phyloP scores from a whole-genome alignment of 2,797 vertebrate species.

The Argyrosomus regius region DNA sequence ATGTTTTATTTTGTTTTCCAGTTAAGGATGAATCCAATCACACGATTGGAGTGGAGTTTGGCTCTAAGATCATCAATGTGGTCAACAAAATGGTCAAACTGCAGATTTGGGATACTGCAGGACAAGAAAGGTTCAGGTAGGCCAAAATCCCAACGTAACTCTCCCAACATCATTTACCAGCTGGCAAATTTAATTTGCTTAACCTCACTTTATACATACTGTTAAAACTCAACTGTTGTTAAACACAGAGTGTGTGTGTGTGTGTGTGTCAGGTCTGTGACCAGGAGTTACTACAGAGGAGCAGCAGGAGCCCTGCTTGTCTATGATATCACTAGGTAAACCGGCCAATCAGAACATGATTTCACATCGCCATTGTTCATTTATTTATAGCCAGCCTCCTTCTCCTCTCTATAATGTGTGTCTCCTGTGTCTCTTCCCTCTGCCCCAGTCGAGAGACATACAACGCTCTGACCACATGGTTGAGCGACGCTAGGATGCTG shows the following conservation, averaged over 20 bases:
- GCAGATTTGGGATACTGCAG: constrained; percentile 96
- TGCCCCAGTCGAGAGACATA: constrained; percentile 92
- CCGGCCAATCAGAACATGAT: background rate
- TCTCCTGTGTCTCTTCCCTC: background rate
- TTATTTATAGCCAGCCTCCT: background rate
- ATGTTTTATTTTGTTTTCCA: constrained; percentile 63
- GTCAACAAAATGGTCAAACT: constrained; percentile 95
- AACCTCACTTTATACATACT: background rate
- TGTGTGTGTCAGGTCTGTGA: constrained; percentile 88
- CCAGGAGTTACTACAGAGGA: constrained; percentile 95
- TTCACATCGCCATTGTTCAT: background rate
- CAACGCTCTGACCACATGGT: constrained; percentile 94
- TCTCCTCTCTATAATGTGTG: background rate
- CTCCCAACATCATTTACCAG: background rate
- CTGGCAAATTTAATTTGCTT: background rate
- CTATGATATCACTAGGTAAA: constrained; percentile 95
- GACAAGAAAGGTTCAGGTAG: constrained; percentile 94
- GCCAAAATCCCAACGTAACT: background rate
- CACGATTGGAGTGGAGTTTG: constrained; percentile 96
- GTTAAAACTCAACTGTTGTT: background rate
- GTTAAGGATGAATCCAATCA: constrained; percentile 98
- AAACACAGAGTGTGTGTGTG: too few species aligned
- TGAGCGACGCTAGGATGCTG: constrained; percentile 93
- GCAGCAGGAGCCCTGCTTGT: constrained; percentile 94
- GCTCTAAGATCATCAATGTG: constrained; percentile 94